phyloP scores from a whole-genome alignment of 2,113 vertebrate genomes.

The Orthonyx spaldingii region DNA sequence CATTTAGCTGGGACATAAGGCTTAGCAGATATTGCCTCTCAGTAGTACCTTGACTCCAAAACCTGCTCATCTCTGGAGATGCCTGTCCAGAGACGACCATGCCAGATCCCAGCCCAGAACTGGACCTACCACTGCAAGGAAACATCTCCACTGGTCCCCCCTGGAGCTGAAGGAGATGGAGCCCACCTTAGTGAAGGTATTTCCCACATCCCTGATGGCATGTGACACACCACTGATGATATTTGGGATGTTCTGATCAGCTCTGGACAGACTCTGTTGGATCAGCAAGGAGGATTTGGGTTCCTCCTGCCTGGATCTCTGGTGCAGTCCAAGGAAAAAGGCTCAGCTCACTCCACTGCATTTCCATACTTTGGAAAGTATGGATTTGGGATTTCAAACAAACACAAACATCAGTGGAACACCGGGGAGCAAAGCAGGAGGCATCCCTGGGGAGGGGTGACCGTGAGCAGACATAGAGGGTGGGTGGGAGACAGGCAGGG shows the following conservation, averaged over 20 bases:
- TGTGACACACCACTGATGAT: background rate
- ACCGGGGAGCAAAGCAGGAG: background rate
- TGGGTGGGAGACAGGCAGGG: accelerated
- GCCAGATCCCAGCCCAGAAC: background rate
- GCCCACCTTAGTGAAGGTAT: background rate
- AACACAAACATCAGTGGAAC: background rate
- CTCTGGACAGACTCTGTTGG: background rate
- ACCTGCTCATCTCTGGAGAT: background rate
- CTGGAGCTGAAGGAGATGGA: background rate
- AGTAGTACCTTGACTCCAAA: background rate
- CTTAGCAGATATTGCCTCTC: background rate
- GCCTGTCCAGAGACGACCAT: background rate
- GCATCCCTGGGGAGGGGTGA: no score
- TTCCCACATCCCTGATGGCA: background rate
- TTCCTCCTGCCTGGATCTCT: background rate
- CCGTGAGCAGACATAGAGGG: background rate
- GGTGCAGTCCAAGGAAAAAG: background rate
- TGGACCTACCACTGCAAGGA: background rate
- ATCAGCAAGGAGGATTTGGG: background rate
- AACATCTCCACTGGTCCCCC: background rate
- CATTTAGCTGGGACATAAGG: background rate
- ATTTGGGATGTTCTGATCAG: background rate
- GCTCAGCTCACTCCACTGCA: accelerated
- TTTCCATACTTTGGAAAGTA: no score
- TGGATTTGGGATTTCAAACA: background rate